Conservation (phyloP, 2,888 invertebrate genomes). For the Bugulina stolonifera region DNA sequence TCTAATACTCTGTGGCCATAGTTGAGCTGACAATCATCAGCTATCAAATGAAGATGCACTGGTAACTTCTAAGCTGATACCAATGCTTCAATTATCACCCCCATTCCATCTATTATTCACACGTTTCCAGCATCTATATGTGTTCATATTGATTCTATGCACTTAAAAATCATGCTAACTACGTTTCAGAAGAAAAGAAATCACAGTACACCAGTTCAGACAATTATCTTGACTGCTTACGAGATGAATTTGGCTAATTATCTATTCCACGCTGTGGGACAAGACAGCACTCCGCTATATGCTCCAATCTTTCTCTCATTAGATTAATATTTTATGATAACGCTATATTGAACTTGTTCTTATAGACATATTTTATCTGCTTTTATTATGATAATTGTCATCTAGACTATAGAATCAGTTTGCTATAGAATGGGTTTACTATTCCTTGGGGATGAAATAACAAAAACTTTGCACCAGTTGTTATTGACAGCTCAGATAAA, state of each 20-base stretch:
- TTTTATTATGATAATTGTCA: not conserved
- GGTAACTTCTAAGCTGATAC: too few species aligned
- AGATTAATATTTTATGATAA: slow-evolving; percentile 17
- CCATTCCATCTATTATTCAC: not conserved
- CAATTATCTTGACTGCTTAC: slow-evolving; percentile 6
- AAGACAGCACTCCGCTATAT: not conserved
- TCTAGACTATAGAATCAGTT: not conserved
- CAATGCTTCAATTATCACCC: too few species aligned
- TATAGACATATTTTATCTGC: not conserved
- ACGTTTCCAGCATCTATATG: not conserved
- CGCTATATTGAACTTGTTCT: not conserved
- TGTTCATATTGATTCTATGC: not conserved
- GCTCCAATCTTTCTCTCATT: slow-evolving; percentile 12
- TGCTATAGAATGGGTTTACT: not conserved
- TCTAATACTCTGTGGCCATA: too few species aligned
- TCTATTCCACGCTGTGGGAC: slow-evolving; percentile 2
- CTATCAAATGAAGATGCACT: too few species aligned
- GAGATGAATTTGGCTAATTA: slow-evolving; percentile 19
- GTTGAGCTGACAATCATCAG: too few species aligned
- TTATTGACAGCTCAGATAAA: not conserved
- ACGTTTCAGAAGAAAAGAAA: not conserved
- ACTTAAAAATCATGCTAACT: not conserved
- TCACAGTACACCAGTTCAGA: not conserved
- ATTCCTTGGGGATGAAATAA: not conserved
- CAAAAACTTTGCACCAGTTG: not conserved